Percentiles rank a stretch among this genome's conserved stretches.
phyloP scores from a whole-genome alignment of 2,113 vertebrate genomes.

The Ariopsis seemanni region DNA sequence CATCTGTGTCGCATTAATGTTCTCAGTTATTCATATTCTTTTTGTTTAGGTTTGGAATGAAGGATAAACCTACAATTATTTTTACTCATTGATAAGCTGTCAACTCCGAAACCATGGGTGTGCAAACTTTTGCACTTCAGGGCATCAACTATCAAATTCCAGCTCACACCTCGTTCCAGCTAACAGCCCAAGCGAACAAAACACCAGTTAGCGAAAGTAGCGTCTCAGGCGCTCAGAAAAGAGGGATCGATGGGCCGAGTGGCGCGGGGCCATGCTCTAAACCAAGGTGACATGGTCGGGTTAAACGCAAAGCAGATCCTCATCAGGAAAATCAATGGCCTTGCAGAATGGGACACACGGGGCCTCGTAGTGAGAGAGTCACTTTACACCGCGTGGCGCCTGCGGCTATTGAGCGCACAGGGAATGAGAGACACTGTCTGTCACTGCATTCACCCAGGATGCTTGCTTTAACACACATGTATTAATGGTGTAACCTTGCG shows the following conservation, averaged over 20 bases:
- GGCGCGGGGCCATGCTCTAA: slow-evolving; percentile 87
- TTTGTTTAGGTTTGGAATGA: not conserved
- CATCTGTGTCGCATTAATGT: not conserved
- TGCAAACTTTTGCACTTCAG: not conserved
- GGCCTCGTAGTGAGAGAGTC: slow-evolving; percentile 76
- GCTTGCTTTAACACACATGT: slow-evolving; percentile 32
- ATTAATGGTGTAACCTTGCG: slow-evolving; percentile 40
- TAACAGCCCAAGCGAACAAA: slow-evolving; percentile 38
- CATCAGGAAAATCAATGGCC: slow-evolving; percentile 95
- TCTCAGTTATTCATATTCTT: not conserved
- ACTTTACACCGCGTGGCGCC: slow-evolving; percentile 84
- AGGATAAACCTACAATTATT: not conserved
- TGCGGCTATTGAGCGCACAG: slow-evolving; percentile 82
- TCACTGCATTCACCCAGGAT: slow-evolving; percentile 42
- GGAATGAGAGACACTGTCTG: slow-evolving; percentile 50
- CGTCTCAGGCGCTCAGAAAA: slow-evolving; percentile 65
- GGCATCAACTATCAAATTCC: not conserved
- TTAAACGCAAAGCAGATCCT: slow-evolving; percentile 94
- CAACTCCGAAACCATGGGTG: not conserved
- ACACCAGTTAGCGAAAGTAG: slow-evolving; percentile 27
- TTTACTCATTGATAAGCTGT: not conserved
- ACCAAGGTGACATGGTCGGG: slow-evolving; percentile 89
- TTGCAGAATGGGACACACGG: slow-evolving; percentile 80
- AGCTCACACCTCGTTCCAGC: slow-evolving; percentile 9
- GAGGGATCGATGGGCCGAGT: slow-evolving; percentile 90